These are phyloP conservation scores for Eurytoma californica DNA, from an alignment of 2,888 invertebrate species.

Conservation along the genomic window DNA sequence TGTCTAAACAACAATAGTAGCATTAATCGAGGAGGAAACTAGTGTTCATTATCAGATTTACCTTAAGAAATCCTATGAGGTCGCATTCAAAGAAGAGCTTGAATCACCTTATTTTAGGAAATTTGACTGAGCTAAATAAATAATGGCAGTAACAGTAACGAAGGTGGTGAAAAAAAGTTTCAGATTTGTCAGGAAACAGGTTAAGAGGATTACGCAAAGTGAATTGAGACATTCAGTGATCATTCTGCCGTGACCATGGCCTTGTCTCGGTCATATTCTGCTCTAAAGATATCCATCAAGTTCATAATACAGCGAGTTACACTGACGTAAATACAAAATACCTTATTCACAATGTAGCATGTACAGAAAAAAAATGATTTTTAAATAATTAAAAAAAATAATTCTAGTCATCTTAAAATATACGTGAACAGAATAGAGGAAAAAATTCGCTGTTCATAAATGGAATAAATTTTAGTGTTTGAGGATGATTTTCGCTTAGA, in stretches of 20 bases:
- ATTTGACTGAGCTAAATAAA: neutral
- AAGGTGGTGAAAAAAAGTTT: neutral
- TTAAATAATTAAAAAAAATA: too few relatives aligned
- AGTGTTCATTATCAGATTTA: neutral
- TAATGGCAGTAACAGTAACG: neutral
- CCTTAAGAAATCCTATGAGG: neutral
- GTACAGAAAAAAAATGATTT: neutral
- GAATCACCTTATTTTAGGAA: neutral
- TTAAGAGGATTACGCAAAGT: slow-evolving; percentile 60
- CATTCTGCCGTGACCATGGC: slow-evolving; percentile 65
- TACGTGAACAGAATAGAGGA: too few relatives aligned
- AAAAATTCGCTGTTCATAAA: too few relatives aligned
- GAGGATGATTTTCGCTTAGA: neutral
- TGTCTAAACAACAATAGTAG: neutral
- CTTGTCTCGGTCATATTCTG: slow-evolving; percentile 60
- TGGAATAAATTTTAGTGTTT: too few relatives aligned
- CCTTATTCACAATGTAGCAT: neutral
- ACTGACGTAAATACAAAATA: neutral
- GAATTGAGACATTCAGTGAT: slow-evolving; percentile 58
- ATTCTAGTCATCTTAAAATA: too few relatives aligned
- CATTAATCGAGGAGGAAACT: neutral
- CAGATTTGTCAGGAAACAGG: slow-evolving; percentile 37
- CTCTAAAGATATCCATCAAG: slow-evolving; percentile 20
- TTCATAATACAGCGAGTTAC: neutral
- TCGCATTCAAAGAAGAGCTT: neutral